These are phyloP conservation scores for Manis crassicaudata DNA, from an alignment of 2,797 vertebrate species.

Conservation along the genomic window DNA sequence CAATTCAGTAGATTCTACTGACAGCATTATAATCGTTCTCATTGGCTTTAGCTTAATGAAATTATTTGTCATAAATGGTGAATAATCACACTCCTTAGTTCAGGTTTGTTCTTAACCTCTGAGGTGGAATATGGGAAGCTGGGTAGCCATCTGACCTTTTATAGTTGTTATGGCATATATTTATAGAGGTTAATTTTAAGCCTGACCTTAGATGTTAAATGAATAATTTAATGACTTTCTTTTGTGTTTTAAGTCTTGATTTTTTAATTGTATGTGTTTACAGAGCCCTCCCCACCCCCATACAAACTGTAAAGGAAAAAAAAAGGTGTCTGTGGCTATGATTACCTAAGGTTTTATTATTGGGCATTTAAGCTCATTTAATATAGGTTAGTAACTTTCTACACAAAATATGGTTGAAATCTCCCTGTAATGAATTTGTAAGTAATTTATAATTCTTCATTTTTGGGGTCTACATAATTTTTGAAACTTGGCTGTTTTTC, in stretches of 20 bases:
- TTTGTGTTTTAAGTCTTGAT: conserved; percentile 11
- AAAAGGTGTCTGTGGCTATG: not conserved
- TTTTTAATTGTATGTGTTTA: not conserved
- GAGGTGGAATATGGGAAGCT: not conserved
- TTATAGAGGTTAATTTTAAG: conserved; percentile 30
- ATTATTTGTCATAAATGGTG: not conserved
- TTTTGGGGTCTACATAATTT: not conserved
- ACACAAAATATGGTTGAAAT: not conserved
- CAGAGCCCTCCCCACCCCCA: not conserved
- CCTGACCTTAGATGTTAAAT: not conserved
- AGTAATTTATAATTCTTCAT: not conserved
- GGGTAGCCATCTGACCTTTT: not conserved
- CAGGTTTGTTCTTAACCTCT: conserved; percentile 9
- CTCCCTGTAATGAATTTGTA: not conserved
- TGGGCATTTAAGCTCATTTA: not conserved
- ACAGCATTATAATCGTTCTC: not conserved
- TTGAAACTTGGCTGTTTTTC: not conserved
- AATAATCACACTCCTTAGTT: not conserved
- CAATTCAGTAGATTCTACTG: not conserved
- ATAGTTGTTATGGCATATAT: not conserved
- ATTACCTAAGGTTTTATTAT: not conserved
- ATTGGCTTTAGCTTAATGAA: conserved; percentile 19
- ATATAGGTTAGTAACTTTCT: not conserved
- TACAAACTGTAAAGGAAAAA: not conserved
- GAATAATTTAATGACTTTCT: not conserved